Evolutionary conservation across 2,797 vertebrate genomes (phyloP).

Genomic region (Cryptoprocta ferox): DNA sequence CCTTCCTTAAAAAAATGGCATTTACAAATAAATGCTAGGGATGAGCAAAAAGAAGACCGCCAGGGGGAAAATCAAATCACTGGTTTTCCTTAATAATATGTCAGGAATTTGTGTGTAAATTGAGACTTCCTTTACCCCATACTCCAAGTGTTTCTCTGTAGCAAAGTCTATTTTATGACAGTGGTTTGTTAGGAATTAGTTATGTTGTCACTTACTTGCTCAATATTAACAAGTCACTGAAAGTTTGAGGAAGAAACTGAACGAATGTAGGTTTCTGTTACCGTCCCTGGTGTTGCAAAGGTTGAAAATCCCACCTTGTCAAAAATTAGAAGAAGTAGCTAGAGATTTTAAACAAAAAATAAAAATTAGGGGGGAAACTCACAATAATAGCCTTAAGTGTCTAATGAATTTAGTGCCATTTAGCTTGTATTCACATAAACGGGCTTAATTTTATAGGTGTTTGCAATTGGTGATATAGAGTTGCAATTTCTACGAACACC

Average conservation of each 20-base stretch:
- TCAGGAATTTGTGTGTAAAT: constrained; percentile 62
- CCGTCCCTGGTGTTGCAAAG: background rate
- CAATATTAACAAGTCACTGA: constrained; percentile 69
- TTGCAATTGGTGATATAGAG: constrained; percentile 70
- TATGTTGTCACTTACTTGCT: constrained; percentile 59
- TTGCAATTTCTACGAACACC: constrained; percentile 76
- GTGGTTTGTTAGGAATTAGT: constrained; percentile 16
- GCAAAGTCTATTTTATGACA: constrained; percentile 33
- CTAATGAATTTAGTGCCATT: constrained; percentile 80
- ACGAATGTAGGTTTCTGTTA: constrained; percentile 67
- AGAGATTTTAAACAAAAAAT: constrained; percentile 79
- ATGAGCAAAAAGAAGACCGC: constrained; percentile 2
- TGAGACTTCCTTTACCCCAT: constrained; percentile 55
- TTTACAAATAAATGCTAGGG: constrained; percentile 3
- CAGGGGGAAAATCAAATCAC: constrained; percentile 39
- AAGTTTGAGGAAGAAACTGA: constrained; percentile 72
- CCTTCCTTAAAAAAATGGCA: background rate
- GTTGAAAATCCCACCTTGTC: constrained; percentile 76
- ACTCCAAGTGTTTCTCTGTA: constrained; percentile 34
- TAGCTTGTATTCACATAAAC: constrained; percentile 83
- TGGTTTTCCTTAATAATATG: constrained; percentile 59
- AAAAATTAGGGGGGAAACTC: constrained; percentile 81
- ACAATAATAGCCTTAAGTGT: constrained; percentile 81
- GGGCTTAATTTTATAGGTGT: constrained; percentile 83
- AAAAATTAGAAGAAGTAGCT: constrained; percentile 80